These are phyloP conservation scores for Atta texana DNA, from an alignment of 1,140 invertebrate genomes.

Conservation along the genomic window DNA sequence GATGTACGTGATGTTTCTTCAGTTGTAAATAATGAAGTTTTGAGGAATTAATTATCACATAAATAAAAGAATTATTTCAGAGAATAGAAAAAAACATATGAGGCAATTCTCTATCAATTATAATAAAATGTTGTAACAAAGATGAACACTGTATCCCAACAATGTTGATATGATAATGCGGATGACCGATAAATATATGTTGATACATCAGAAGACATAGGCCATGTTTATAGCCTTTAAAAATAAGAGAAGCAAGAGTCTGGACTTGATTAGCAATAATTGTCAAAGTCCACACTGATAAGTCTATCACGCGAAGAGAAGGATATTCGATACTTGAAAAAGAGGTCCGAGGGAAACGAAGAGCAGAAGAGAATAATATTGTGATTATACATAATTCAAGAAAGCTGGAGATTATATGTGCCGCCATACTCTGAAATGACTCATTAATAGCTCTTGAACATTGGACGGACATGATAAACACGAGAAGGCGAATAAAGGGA, in stretches of 20 bases:
- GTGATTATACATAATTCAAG: background rate
- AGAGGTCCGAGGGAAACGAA: background rate
- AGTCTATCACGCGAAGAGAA: background rate
- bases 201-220: background rate
- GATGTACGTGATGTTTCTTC: background rate
- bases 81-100: background rate
- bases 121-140: background rate
- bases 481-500: background rate
- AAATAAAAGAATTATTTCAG: background rate
- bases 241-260: background rate
- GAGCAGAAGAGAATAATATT: conserved; percentile 7
- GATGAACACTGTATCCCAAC: background rate
- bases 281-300: conserved; percentile 66
- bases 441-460: conserved; percentile 2
- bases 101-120: background rate
- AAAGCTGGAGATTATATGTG: background rate
- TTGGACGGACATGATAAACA: background rate
- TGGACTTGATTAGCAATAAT: conserved; percentile 23
- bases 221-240: background rate
- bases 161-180: background rate
- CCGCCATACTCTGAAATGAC: background rate
- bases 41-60: background rate
- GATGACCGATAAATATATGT: conserved; percentile 21
- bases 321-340: background rate
- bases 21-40: background rate